Base-by-base conservation (phyloP, 2,113 vertebrate genomes). In the Sorex araneus region DNA sequence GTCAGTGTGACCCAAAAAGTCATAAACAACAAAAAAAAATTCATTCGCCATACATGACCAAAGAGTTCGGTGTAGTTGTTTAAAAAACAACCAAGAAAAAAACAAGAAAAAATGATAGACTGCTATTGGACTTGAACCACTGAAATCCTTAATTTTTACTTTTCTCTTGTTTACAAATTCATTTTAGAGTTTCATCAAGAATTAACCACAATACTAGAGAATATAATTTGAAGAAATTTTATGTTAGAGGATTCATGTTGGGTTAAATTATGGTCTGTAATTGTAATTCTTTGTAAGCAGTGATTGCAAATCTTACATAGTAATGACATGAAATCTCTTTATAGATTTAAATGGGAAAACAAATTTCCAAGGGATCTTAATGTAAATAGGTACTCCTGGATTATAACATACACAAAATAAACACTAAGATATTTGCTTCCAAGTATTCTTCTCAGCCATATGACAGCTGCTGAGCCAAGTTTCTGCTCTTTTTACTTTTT, bases 111-210 rank as follows among this genome's bases (percentile, higher is more conserved):
- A 54, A 54, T 54, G 54, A 54, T 54, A 54, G 54, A 54, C 54
- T 54, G 18, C 10, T 45, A 16, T 43, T 93, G 45, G 23, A 40
- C 21, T 87, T n/a, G 40, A 13, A 67, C 77, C 34, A 11, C 21
- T 80, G 43, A 69, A 84, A 79, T 64, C 45, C 5, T 45, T 81
- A 60, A 82, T 82, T 92, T 89, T 64, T 25, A 57, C 69, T 64
- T 69, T 8, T 85, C 15, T 47, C 47, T 85, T 63, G 70, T 32
- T 12, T 85, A 9, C 27, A 54, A 78, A 45, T 74, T 64, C 63
- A 3, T 66, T 63, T 91, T 84, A 75, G 70, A 69, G 64, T 84
- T 93, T 87, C 79, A 64, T 87, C 79, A 64, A 9, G 34, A 27
- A 75, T 50, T 63, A 93, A 32, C 21, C 76, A 12, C 77, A 28